Evolutionary conservation across 2,113 vertebrate genomes (phyloP).

Genomic region (Trinectes maculatus): DNA sequence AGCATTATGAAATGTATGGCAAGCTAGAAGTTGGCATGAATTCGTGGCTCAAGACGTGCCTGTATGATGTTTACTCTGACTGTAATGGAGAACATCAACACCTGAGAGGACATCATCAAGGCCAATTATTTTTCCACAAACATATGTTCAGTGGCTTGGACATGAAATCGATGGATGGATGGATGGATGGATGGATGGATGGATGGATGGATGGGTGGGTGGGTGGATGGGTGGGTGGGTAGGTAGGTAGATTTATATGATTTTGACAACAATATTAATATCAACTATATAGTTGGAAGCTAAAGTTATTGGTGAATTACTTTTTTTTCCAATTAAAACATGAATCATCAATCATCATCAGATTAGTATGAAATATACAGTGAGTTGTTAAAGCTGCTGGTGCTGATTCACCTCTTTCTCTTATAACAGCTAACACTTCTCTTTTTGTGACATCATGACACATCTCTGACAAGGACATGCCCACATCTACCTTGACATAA

Average conservation of each 20-base stretch:
- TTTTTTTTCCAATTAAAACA: too few species aligned
- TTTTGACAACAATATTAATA: conserved; percentile 4
- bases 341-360: too few species aligned
- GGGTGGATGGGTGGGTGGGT: too few species aligned
- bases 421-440: conserved; percentile 10
- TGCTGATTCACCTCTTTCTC: neutral
- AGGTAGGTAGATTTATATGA: neutral
- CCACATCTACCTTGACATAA: conserved; percentile 35
- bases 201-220: neutral
- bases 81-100: conserved; percentile 17
- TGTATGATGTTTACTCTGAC: conserved; percentile 5
- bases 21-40: conserved; percentile 30
- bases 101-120: neutral
- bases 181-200: neutral
- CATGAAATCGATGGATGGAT: neutral
- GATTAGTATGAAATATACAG: too few species aligned
- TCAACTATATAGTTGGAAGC: neutral
- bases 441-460: conserved; percentile 12
- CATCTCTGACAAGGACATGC: conserved; percentile 19
- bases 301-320: neutral
- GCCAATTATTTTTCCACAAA: neutral
- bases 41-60: conserved; percentile 6
- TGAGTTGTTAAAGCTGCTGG: too few species aligned
- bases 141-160: neutral
- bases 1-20: conserved; percentile 43